Conservation (phyloP, 2,797 vertebrate species). For the Salmo trutta region DNA sequence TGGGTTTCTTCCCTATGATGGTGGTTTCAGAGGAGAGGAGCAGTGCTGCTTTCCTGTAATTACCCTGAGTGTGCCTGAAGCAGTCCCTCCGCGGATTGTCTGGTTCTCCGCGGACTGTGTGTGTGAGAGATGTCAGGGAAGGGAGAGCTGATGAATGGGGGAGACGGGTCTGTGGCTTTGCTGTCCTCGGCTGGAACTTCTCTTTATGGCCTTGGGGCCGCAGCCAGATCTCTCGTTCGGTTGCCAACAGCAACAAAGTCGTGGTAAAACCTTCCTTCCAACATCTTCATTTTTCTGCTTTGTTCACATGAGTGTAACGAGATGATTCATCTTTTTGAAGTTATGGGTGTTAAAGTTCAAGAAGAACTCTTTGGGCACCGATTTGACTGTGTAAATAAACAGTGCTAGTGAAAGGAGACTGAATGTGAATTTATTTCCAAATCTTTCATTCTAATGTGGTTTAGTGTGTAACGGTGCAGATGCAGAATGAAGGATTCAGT, state of each 20-base stretch:
- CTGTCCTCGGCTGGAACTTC: constrained; percentile 51
- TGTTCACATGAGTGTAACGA: constrained; percentile 32
- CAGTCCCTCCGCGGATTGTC: constrained; percentile 48
- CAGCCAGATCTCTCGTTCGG: constrained; percentile 56
- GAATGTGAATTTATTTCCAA: background rate
- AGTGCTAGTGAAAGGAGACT: background rate
- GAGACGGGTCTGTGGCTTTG: constrained; percentile 55
- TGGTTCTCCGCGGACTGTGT: constrained; percentile 47
- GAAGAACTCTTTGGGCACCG: background rate
- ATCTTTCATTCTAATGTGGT: background rate
- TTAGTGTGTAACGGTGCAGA: background rate
- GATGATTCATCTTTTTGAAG: constrained; percentile 10
- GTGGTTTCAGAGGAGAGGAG: constrained; percentile 42
- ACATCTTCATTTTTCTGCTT: constrained; percentile 40
- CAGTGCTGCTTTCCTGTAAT: constrained; percentile 69
- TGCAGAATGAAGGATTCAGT: background rate
- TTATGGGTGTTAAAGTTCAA: background rate
- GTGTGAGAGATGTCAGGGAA: constrained; percentile 28
- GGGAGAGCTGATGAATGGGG: constrained; percentile 47
- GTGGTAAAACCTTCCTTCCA: constrained; percentile 46
- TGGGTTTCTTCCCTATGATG: background rate
- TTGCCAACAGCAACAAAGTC: constrained; percentile 67
- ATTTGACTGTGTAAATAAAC: background rate
- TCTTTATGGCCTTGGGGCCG: constrained; percentile 65
- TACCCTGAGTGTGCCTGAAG: constrained; percentile 61